phyloP scores from a whole-genome alignment of 2,888 invertebrate species.

The Habrosyne pyritoides region DNA sequence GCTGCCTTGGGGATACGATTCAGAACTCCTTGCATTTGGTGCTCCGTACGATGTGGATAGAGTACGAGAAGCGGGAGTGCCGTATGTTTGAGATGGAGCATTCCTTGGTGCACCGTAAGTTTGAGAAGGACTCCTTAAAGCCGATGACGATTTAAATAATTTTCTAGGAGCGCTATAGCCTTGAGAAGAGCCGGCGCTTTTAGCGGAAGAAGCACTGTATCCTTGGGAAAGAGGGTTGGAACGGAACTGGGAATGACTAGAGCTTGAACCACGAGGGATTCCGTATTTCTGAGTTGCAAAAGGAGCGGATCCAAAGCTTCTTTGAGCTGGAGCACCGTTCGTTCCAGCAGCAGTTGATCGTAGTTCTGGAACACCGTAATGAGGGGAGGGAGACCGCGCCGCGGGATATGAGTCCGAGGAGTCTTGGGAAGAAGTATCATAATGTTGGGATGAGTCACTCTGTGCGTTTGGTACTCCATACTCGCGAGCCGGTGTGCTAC shows the following conservation, averaged over 20 bases:
- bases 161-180: conserved; percentile 54
- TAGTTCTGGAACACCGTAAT: conserved; percentile 48
- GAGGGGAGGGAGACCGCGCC: conserved; percentile 35
- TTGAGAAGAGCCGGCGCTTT: conserved; percentile 34
- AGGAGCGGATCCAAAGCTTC: conserved; percentile 35
- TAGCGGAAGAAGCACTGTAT: conserved; percentile 48
- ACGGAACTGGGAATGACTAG: conserved; percentile 28
- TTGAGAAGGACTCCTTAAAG: conserved; percentile 31
- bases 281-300: conserved; percentile 48
- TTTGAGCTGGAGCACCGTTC: conserved; percentile 48
- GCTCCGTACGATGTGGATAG: conserved; percentile 44
- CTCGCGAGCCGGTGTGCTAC: too few species aligned
- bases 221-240: conserved; percentile 44
- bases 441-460: conserved; percentile 35
- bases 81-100: conserved; percentile 34
- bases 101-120: conserved; percentile 48
- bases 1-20: conserved; percentile 41
- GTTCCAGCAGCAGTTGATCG: conserved; percentile 49
- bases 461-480: conserved; percentile 19
- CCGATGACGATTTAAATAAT: conserved; percentile 38
- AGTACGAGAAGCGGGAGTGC: conserved; percentile 38
- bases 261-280: conserved; percentile 37
- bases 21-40: conserved; percentile 41
- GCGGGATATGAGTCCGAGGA: conserved; percentile 29
- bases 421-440: conserved; percentile 27